Conservation (phyloP, 2,113 vertebrate species). For the Phylloscopus whistleri region DNA sequence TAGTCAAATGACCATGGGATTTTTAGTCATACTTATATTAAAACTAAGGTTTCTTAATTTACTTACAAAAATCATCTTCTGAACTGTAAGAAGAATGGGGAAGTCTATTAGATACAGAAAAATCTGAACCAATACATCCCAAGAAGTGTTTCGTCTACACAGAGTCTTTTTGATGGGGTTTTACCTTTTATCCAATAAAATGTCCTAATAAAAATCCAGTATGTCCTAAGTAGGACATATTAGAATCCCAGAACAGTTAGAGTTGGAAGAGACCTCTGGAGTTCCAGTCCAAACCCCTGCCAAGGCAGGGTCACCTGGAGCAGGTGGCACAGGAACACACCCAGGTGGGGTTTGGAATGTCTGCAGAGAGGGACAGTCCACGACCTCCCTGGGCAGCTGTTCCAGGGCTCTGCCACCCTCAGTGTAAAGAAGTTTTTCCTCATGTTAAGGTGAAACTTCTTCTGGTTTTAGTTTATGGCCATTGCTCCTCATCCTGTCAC, state of each 20-base stretch:
- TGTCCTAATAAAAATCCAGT: neutral
- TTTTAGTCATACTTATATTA: neutral
- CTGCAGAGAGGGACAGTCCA: too few relatives aligned
- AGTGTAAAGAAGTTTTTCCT: neutral
- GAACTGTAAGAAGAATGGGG: neutral
- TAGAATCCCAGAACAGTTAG: neutral
- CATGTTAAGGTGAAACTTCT: neutral
- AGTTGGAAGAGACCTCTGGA: neutral
- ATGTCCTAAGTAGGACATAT: neutral
- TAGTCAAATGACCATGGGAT: neutral
- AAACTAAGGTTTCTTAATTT: neutral
- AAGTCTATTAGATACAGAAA: neutral
- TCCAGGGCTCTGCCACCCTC: too few relatives aligned
- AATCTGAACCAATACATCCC: neutral
- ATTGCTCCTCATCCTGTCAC: neutral
- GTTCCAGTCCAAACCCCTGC: accelerated
- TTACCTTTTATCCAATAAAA: neutral
- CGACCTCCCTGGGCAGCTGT: too few relatives aligned
- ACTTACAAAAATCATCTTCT: neutral
- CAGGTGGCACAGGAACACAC: too few relatives aligned
- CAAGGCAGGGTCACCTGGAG: neutral
- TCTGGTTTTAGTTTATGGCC: neutral
- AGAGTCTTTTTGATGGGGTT: neutral
- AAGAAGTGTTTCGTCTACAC: neutral
- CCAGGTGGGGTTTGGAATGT: too few relatives aligned